Conservation (phyloP, 2,888 invertebrate genomes). For the Eristalinus sepulchralis region DNA sequence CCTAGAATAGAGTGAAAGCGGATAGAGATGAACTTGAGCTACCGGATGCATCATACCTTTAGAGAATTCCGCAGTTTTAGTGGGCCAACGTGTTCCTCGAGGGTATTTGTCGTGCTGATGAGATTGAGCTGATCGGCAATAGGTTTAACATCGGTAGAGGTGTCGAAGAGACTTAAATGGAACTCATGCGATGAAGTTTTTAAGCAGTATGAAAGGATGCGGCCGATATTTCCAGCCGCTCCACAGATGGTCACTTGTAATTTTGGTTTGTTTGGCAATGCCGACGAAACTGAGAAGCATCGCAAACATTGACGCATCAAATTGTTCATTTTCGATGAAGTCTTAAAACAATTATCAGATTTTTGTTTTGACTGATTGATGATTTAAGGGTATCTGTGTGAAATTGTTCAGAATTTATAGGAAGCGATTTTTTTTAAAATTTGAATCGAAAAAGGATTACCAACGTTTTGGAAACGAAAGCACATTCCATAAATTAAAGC, state of each 20-base stretch:
- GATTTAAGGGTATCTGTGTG: too few species aligned
- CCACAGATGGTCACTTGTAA: conserved; percentile 64
- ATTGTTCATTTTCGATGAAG: conserved; percentile 35
- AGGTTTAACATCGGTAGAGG: conserved; percentile 39
- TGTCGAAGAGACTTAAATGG: conserved; percentile 59
- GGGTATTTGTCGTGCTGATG: conserved; percentile 51
- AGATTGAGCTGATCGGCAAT: conserved; percentile 54
- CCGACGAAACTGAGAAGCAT: conserved; percentile 12
- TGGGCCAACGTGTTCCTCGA: conserved; percentile 56
- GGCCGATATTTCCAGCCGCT: conserved; percentile 67
- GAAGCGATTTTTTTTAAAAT: too few species aligned
- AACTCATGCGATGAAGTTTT: conserved; percentile 54
- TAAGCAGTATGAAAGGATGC: conserved; percentile 62
- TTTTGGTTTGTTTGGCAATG: conserved; percentile 18
- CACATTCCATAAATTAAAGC: too few species aligned
- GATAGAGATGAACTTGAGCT: not conserved
- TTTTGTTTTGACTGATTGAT: not conserved
- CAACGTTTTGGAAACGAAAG: too few species aligned
- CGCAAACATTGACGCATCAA: conserved; percentile 21
- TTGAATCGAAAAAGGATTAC: too few species aligned
- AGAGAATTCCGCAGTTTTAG: conserved; percentile 59
- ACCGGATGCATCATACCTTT: conserved; percentile 37
- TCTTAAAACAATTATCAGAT: not conserved
- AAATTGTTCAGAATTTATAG: too few species aligned
- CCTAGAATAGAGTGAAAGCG: conserved; percentile 10